A percentile compares a stretch with the other conserved stretches of the same genome.
Evolutionary conservation across 2,888 invertebrate species (phyloP).

Genomic region (Agriotes lineatus): DNA sequence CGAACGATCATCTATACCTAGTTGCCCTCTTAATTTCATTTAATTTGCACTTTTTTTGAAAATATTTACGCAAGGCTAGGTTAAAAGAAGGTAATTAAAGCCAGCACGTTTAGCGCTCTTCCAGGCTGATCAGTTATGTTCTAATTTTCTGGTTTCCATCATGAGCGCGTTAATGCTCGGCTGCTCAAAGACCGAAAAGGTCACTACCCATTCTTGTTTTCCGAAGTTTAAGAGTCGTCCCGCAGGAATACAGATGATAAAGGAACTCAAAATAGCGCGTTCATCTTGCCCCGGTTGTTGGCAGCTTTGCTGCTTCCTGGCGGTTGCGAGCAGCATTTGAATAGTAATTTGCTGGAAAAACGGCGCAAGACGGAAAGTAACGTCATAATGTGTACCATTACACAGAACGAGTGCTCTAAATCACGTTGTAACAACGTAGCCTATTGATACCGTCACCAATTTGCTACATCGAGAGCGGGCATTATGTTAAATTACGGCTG

Average conservation of each 20-base stretch:
- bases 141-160: slow-evolving; percentile 21
- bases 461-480: slow-evolving; percentile 48
- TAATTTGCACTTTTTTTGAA: too few species aligned
- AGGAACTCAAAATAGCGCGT: slow-evolving; percentile 20
- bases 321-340: slow-evolving; percentile 33
- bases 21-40: too few species aligned
- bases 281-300: slow-evolving; percentile 24
- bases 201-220: slow-evolving; percentile 25
- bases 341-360: slow-evolving; percentile 37
- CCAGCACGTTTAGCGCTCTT: too few species aligned
- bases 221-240: slow-evolving; percentile 26
- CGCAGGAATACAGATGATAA: slow-evolving; percentile 27
- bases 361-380: slow-evolving; percentile 30
- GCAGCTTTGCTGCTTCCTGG: slow-evolving; percentile 20
- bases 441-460: slow-evolving; percentile 52
- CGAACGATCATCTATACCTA: too few species aligned
- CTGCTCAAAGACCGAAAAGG: slow-evolving; percentile 28
- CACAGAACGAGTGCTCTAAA: slow-evolving; percentile 45
- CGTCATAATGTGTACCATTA: slow-evolving; percentile 38
- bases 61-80: too few species aligned
- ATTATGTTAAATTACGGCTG: slow-evolving; percentile 53
- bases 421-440: slow-evolving; percentile 50
- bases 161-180: slow-evolving; percentile 15
- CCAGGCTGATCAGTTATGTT: slow-evolving; percentile 4
- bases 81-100: too few species aligned